A percentile compares a stretch with the other conserved stretches of the same genome.
These are phyloP conservation scores for Biston betularia DNA, from an alignment of 2,888 invertebrate species.

Conservation along the genomic window DNA sequence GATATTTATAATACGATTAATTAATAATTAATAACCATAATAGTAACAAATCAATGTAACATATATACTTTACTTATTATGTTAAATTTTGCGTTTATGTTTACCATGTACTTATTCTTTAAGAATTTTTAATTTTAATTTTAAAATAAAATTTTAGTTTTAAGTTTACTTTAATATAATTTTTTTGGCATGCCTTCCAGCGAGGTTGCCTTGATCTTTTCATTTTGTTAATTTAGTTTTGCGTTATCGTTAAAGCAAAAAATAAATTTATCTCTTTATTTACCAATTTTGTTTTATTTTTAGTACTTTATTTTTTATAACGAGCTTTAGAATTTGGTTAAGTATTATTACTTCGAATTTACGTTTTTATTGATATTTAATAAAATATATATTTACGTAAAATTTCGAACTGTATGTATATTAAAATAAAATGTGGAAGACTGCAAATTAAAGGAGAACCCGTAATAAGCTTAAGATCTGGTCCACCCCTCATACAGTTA, in stretches of 20 bases:
- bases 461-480: neutral
- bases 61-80: neutral
- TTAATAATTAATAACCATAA: conserved; percentile 3
- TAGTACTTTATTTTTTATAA: conserved; percentile 38
- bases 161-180: conserved; percentile 2
- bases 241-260: conserved; percentile 49
- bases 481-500: neutral
- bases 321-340: conserved; percentile 41
- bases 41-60: conserved; percentile 7
- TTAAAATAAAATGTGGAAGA: conserved; percentile 59
- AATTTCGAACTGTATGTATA: conserved; percentile 29
- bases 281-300: conserved; percentile 24
- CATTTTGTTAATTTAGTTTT: conserved; percentile 21
- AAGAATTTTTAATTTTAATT: conserved; percentile 13
- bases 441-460: conserved; percentile 46
- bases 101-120: conserved; percentile 20
- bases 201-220: conserved; percentile 4
- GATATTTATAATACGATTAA: neutral
- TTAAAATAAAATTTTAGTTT: conserved; percentile 13
- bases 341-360: conserved; percentile 59
- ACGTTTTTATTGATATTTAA: conserved; percentile 51
- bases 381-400: conserved; percentile 33
- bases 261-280: conserved; percentile 31
- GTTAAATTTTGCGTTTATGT: conserved; percentile 7
- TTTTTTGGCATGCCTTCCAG: neutral